Percentiles rank a stretch among this genome's conserved stretches.
Evolutionary conservation across 1,140 invertebrate species (phyloP).

Genomic region (Ceratosolen solmsi): DNA sequence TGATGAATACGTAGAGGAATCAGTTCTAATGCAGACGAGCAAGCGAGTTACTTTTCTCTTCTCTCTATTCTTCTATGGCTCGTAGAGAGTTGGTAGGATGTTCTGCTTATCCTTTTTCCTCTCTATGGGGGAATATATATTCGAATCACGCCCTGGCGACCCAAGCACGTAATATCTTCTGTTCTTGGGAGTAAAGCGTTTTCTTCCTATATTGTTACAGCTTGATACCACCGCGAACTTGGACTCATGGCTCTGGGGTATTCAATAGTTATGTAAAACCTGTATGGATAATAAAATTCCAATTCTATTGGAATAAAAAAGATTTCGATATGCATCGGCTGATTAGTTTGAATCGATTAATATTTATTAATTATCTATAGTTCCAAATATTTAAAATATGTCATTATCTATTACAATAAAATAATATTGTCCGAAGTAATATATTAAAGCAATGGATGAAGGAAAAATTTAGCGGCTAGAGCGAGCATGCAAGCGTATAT

Average conservation of each 20-base stretch:
- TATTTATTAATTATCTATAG: too few species aligned
- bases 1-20: conserved; percentile 3
- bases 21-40: conserved; percentile 25
- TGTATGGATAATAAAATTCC: too few species aligned
- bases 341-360: too few species aligned
- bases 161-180: conserved; percentile 62
- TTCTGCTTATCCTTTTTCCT: conserved; percentile 29
- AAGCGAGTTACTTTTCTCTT: conserved; percentile 17
- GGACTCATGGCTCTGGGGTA: neutral
- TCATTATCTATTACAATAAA: too few species aligned
- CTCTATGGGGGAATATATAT: conserved; percentile 46
- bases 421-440: too few species aligned
- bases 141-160: conserved; percentile 56
- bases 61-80: conserved; percentile 11
- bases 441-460: too few species aligned
- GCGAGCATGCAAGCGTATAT: too few species aligned
- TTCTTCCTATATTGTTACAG: conserved; percentile 32
- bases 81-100: conserved; percentile 2
- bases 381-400: too few species aligned
- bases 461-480: too few species aligned
- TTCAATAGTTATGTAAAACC: too few species aligned
- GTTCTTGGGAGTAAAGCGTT: conserved; percentile 57
- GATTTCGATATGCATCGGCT: too few species aligned
- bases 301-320: too few species aligned
- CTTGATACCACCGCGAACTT: neutral